phyloP scores from a whole-genome alignment of 2,888 invertebrate genomes.

The Octonoba sinensis region DNA sequence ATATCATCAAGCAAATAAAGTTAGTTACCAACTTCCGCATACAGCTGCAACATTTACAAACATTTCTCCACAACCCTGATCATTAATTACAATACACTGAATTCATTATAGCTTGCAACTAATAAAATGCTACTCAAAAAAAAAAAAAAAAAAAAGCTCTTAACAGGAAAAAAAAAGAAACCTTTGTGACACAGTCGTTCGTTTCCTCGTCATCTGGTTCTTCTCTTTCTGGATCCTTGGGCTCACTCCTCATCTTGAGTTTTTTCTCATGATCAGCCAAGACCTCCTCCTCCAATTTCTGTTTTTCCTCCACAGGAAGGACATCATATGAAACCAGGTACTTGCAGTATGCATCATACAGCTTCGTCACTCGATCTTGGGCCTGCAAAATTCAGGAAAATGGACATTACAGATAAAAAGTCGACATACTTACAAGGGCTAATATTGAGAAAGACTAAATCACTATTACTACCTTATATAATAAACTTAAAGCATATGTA shows the following conservation, averaged over 20 bases:
- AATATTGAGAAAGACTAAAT: neutral
- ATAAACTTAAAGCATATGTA: neutral
- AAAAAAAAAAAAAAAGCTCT: neutral
- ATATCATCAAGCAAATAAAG: no score
- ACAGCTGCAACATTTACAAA: no score
- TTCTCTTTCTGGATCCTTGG: slow-evolving; percentile 72
- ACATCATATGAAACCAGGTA: slow-evolving; percentile 91
- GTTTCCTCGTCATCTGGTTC: slow-evolving; percentile 70
- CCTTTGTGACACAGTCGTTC: slow-evolving; percentile 68
- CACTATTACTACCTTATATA: neutral
- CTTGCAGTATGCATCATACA: slow-evolving; percentile 92
- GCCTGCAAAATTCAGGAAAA: slow-evolving; percentile 69
- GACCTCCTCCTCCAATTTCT: slow-evolving; percentile 80
- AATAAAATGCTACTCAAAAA: no score
- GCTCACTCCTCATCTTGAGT: slow-evolving; percentile 72
- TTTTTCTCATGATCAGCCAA: slow-evolving; percentile 82
- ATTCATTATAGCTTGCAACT: no score
- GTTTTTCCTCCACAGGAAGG: slow-evolving; percentile 82
- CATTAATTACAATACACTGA: no score
- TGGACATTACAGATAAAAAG: neutral
- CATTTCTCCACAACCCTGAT: no score
- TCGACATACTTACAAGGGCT: neutral
- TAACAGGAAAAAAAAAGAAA: slow-evolving; percentile 17
- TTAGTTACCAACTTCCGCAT: no score
- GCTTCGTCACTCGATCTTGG: slow-evolving; percentile 83